Conservation (phyloP, 2,888 invertebrate species). For the Drosophila kuntzei region DNA sequence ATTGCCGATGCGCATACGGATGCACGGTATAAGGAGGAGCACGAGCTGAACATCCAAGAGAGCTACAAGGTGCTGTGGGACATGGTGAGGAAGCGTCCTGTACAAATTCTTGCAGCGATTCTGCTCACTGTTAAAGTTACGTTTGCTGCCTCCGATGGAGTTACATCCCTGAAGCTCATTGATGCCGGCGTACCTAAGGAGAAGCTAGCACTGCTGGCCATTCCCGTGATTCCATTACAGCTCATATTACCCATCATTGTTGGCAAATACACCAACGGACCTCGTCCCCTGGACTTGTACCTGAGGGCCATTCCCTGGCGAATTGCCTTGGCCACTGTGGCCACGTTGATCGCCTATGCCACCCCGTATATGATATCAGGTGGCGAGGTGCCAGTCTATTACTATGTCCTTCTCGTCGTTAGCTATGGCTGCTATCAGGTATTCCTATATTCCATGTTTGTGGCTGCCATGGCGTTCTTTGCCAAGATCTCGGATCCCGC, state of each 20-base stretch:
- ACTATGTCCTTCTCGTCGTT: slow-evolving; percentile 91
- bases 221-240: slow-evolving; percentile 97
- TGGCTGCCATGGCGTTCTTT: slow-evolving; percentile 98
- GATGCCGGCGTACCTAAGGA: slow-evolving; percentile 99
- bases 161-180: slow-evolving; percentile 96
- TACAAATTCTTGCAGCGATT: slow-evolving; percentile 91
- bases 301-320: slow-evolving; percentile 95
- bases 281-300: slow-evolving; percentile 95
- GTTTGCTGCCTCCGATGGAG: slow-evolving; percentile 97
- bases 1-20: slow-evolving; percentile 83
- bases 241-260: slow-evolving; percentile 94
- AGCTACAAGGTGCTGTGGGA: slow-evolving; percentile 94
- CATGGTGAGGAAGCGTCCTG: slow-evolving; percentile 93
- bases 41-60: slow-evolving; percentile 87
- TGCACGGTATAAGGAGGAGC: slow-evolving; percentile 78
- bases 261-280: slow-evolving; percentile 92
- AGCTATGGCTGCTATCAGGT: slow-evolving; percentile 97
- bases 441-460: slow-evolving; percentile 98
- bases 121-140: slow-evolving; percentile 96
- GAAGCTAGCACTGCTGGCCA: slow-evolving; percentile 95
- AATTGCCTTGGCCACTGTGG: slow-evolving; percentile 93
- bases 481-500: slow-evolving; percentile 98
- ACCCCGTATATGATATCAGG: slow-evolving; percentile 90
- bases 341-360: slow-evolving; percentile 93
- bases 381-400: slow-evolving; percentile 89